Conservation (phyloP, 2,113 vertebrate species). For the Colaptes auratus region DNA sequence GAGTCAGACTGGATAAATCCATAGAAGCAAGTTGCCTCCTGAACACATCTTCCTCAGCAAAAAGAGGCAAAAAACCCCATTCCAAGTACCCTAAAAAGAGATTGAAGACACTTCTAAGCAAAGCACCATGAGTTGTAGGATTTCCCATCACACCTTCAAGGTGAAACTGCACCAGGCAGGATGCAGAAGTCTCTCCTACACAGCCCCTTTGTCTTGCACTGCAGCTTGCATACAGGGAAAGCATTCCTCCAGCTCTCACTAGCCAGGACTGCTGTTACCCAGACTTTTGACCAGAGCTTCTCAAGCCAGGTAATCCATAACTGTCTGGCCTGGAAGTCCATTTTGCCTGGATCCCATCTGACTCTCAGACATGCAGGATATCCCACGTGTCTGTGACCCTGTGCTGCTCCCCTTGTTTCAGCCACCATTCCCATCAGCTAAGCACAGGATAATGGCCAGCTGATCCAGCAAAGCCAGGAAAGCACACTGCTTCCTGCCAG, state of each 20-base stretch:
- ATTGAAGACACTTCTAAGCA: neutral
- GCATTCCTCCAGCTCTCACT: neutral
- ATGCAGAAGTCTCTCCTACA: neutral
- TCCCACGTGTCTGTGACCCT: neutral
- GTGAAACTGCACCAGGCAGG: neutral
- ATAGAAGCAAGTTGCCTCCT: neutral
- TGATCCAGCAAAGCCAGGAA: neutral
- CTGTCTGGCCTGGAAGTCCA: too few relatives aligned
- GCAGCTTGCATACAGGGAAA: neutral
- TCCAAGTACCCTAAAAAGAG: neutral
- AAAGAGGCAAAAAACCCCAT: neutral
- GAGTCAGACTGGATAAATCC: neutral
- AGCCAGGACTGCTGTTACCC: neutral
- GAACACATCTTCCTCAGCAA: neutral
- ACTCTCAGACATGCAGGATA: neutral
- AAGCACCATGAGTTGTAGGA: neutral
- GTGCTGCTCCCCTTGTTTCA: accelerated
- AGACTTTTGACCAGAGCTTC: neutral
- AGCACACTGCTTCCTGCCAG: neutral
- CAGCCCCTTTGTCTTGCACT: neutral
- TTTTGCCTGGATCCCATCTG: neutral
- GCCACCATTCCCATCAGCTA: neutral
- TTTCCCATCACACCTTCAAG: neutral
- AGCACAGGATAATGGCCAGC: neutral
- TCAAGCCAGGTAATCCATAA: neutral